Conservation (phyloP, 2,113 vertebrate genomes). For the Excalfactoria chinensis region DNA sequence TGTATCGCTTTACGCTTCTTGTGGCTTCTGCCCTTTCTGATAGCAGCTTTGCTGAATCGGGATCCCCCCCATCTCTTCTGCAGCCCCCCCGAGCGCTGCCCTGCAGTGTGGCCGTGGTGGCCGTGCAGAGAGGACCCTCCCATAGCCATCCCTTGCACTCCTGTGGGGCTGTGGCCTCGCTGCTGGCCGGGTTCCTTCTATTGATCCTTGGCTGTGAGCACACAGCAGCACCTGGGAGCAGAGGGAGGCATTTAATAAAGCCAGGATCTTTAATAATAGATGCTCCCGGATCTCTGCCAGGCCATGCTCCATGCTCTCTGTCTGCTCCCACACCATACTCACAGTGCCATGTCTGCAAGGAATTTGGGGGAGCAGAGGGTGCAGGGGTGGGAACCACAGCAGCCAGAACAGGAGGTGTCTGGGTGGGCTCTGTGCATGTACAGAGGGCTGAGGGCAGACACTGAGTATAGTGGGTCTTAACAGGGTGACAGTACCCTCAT, state of each 20-base stretch:
- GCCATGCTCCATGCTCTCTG: neutral
- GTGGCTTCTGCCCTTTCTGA: neutral
- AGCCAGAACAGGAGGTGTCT: neutral
- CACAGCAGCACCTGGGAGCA: neutral
- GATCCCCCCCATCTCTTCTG: neutral
- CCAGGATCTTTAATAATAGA: constrained; percentile 63
- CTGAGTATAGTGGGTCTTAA: constrained; percentile 6
- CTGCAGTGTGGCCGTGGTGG: fast-evolving
- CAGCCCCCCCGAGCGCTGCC: neutral
- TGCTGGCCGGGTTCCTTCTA: constrained; percentile 12
- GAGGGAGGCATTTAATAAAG: constrained; percentile 67
- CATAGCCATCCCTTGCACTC: fast-evolving
- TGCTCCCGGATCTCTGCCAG: neutral
- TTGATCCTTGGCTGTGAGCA: constrained; percentile 2
- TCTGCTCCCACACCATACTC: neutral
- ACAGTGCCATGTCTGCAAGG: neutral
- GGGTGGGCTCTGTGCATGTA: neutral
- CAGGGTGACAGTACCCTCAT: too few species aligned
- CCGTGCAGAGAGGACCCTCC: neutral
- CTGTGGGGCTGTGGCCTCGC: neutral
- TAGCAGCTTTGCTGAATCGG: neutral
- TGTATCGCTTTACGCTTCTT: neutral
- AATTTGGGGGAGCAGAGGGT: neutral
- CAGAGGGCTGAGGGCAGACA: neutral
- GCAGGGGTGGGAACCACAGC: neutral